phyloP scores from a whole-genome alignment of 2,888 invertebrate species.

The Labia minor region DNA sequence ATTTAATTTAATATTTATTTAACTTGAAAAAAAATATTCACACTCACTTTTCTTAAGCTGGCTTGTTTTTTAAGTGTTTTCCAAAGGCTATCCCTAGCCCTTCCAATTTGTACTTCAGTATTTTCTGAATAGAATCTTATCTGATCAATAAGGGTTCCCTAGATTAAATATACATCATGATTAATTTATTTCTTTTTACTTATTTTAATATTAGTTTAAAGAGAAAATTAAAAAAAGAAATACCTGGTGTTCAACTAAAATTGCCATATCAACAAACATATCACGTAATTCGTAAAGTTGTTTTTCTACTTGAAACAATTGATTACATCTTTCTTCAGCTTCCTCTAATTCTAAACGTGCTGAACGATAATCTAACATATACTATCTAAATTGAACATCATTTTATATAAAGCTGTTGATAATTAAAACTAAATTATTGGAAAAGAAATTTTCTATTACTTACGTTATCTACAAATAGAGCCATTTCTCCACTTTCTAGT shows the following conservation, averaged over 20 bases:
- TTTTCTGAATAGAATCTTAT: neutral
- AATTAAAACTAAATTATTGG: neutral
- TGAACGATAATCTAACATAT: neutral
- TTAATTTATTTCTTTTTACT: no score
- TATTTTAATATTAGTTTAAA: no score
- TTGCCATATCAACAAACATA: constrained; percentile 73
- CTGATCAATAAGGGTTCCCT: neutral
- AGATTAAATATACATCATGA: neutral
- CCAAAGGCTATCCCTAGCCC: neutral
- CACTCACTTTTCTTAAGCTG: neutral
- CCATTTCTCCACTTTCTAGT: constrained; percentile 37
- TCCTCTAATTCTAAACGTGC: neutral
- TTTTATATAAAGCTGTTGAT: neutral
- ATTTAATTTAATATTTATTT: no score
- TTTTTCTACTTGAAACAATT: constrained; percentile 46
- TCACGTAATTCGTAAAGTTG: constrained; percentile 66
- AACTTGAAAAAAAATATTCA: no score
- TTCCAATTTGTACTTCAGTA: neutral
- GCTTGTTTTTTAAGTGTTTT: neutral
- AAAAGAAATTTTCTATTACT: constrained; percentile 27
- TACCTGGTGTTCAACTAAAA: constrained; percentile 66
- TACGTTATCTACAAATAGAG: constrained; percentile 44
- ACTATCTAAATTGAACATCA: neutral
- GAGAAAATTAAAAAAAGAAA: no score
- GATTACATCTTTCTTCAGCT: neutral